Conservation (phyloP, 2,113 vertebrate genomes). For the Gila orcuttii region DNA sequence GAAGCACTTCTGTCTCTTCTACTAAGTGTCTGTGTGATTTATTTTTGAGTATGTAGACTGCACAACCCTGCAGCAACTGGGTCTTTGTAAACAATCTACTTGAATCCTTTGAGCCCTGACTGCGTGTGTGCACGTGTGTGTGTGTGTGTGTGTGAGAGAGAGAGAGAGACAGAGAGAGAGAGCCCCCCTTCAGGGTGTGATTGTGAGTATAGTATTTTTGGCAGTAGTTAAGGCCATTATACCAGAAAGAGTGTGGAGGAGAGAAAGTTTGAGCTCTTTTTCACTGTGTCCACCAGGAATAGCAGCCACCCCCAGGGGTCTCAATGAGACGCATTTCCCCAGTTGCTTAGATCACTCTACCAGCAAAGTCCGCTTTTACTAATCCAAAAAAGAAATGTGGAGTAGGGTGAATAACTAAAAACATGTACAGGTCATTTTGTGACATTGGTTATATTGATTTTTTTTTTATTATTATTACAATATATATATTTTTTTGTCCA, state of each 20-base stretch:
- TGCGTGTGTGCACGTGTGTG: neutral
- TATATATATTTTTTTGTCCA: too few species aligned
- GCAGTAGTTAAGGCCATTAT: slow-evolving; percentile 37
- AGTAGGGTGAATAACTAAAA: neutral
- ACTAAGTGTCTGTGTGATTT: slow-evolving; percentile 8
- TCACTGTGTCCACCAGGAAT: slow-evolving; percentile 17
- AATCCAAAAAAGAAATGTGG: neutral
- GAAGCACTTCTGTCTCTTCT: neutral
- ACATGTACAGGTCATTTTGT: neutral
- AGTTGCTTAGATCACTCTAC: neutral
- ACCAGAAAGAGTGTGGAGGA: slow-evolving; percentile 5
- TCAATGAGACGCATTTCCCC: neutral
- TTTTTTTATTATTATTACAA: neutral
- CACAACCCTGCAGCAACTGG: slow-evolving; percentile 13
- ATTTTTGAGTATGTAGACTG: slow-evolving; percentile 2
- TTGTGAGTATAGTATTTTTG: slow-evolving; percentile 35
- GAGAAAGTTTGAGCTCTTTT: slow-evolving; percentile 17
- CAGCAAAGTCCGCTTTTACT: neutral
- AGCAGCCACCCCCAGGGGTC: neutral
- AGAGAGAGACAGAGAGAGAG: neutral
- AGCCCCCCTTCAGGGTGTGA: neutral
- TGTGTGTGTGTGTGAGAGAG: neutral
- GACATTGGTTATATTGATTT: too few species aligned
- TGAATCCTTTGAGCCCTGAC: slow-evolving; percentile 17
- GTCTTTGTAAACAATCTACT: slow-evolving; percentile 26